A percentile compares a stretch with the other conserved stretches of the same genome.
Evolutionary conservation across 2,797 vertebrate genomes (phyloP).

Genomic region (Nothura maculosa): DNA sequence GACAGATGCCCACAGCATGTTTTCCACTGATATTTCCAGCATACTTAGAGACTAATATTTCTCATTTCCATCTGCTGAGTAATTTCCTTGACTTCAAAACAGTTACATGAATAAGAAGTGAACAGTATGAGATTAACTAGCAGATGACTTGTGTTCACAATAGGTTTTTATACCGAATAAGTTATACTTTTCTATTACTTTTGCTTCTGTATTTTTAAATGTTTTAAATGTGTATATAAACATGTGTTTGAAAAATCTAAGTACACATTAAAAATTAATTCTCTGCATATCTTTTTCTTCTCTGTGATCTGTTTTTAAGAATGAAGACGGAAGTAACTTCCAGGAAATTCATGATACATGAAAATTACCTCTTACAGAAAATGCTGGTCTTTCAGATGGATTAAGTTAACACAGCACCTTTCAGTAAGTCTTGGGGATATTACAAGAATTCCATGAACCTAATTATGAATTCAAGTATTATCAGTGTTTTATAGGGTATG

Average conservation of each 20-base stretch:
- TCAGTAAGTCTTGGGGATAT: not conserved
- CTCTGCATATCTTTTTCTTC: not conserved
- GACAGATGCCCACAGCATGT: not conserved
- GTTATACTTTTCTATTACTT: not conserved
- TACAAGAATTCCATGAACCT: not conserved
- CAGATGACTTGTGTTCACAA: not conserved
- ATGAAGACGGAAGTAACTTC: not conserved
- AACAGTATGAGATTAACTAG: not conserved
- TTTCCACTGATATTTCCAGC: not conserved
- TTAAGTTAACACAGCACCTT: not conserved
- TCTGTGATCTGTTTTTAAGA: not conserved
- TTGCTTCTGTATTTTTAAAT: not conserved
- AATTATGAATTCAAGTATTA: not conserved
- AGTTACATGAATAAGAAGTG: not conserved
- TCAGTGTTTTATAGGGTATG: not conserved
- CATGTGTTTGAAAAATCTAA: not conserved
- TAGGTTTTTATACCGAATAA: not conserved
- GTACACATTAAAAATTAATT: not conserved
- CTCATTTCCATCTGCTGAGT: not conserved
- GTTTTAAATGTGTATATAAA: not conserved
- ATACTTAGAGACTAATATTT: not conserved
- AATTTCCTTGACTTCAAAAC: not conserved
- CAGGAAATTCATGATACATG: not conserved
- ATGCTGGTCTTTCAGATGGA: not conserved
- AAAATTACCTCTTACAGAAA: not conserved